Evolutionary conservation across 2,797 vertebrate species (phyloP), one percentile per base, ranked within the genome.

Genomic region (Dendrocincla fuliginosa): DNA sequence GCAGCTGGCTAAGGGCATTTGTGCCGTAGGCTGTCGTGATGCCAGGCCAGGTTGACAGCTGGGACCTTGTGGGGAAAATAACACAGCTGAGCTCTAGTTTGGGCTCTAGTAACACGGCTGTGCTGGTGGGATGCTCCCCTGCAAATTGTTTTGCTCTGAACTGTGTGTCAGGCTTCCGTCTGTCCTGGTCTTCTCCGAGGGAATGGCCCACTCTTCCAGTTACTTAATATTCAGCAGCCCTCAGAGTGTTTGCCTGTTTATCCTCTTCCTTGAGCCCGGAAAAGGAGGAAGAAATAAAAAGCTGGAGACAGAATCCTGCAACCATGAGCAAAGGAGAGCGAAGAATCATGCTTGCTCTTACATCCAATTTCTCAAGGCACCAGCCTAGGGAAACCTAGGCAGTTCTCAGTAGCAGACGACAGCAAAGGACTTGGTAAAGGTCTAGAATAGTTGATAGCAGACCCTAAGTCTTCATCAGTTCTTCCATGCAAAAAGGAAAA

Each of bases 41-140:
- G 90, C 91, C 91, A 93, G 93, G 65, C 90, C 94, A 93, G 93
- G 93, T 97, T 94, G 94, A 84, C 95, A 97, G 94, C 94, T 95
- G 96, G 83, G 95, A 89, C 63, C 41, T 92, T 7, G 0, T 3
- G 16, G 76, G 57, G 67, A 86, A 53, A 81, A 89, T 78, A 65
- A 37, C 55, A 75, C 89, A 94, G 85, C 82, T 92, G 96, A 94
- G 79, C 73, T 86, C 65, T 5, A 5, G 23, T 52, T 13, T 73
- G 59, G 71, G 89, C 47, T 52, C 47, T 73, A 52, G 82, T 55
- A 69, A 2, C 2, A 5, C 3, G 4, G 63, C 86, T 60, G 63
- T 59, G 70, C 83, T 63, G 57, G 61, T 90, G 88, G 73, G 89
- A 74, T 81, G 59, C 75, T 84, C 25, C 12, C 18, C 35, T 84